These are phyloP conservation scores for Drosophila cognata DNA, from an alignment of 2,888 invertebrate genomes.

Conservation along the genomic window DNA sequence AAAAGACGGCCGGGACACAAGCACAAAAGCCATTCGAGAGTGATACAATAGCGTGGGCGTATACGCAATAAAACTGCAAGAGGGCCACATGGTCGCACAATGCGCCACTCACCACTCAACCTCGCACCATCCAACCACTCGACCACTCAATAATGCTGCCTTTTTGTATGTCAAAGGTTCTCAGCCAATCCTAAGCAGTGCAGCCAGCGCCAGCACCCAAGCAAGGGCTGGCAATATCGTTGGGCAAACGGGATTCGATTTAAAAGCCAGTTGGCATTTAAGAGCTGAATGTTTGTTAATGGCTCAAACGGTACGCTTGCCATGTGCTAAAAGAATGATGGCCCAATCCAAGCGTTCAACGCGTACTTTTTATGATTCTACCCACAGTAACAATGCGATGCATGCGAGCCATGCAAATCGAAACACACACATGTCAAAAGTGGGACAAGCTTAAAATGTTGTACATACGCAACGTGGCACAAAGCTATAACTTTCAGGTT, in stretches of 20 bases:
- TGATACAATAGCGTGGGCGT: conserved; percentile 58
- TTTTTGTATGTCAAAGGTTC: conserved; percentile 73
- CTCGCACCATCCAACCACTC: conserved; percentile 3
- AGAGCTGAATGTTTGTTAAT: conserved; percentile 50
- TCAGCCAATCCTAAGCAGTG: conserved; percentile 58
- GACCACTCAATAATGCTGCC: conserved; percentile 45
- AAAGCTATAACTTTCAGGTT: conserved; percentile 43
- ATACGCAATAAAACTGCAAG: conserved; percentile 71
- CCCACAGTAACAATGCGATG: conserved; percentile 38
- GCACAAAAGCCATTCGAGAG: conserved; percentile 52
- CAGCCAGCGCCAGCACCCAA: background rate
- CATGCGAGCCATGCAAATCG: conserved; percentile 44
- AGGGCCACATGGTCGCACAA: conserved; percentile 43
- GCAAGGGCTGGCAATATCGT: conserved; percentile 9
- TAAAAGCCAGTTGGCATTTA: conserved; percentile 52
- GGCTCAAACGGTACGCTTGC: conserved; percentile 20
- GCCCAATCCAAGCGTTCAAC: conserved; percentile 17
- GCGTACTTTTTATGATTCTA: conserved; percentile 43
- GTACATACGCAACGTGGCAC: conserved; percentile 41
- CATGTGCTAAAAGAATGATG: conserved; percentile 33
- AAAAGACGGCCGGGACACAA: conserved; percentile 19
- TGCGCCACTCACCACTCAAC: conserved; percentile 1
- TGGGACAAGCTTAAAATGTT: conserved; percentile 49
- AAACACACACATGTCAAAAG: conserved; percentile 31
- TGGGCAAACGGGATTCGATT: conserved; percentile 41